These are phyloP conservation scores for Lepilemur ruficaudatus DNA, from an alignment of 2,797 vertebrate genomes.

Conservation along the genomic window DNA sequence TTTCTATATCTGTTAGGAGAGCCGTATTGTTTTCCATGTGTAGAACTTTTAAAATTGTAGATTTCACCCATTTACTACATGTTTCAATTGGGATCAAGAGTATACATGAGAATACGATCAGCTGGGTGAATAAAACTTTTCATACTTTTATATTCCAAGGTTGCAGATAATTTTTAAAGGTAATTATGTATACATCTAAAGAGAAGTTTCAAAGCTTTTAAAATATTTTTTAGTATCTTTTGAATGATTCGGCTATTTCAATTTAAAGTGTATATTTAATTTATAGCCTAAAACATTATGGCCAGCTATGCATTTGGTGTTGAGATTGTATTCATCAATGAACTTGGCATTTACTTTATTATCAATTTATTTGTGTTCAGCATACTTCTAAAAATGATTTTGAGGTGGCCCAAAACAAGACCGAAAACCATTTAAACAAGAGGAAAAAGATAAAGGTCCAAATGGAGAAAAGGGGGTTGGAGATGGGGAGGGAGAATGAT, in stretches of 20 bases:
- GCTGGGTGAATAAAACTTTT: slow-evolving; percentile 14
- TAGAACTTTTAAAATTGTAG: slow-evolving; percentile 33
- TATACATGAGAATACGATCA: background rate
- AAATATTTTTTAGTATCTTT: slow-evolving; percentile 16
- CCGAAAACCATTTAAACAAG: slow-evolving; percentile 12
- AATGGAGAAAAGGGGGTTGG: background rate
- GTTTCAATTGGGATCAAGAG: background rate
- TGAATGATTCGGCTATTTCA: background rate
- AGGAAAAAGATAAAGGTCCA: background rate
- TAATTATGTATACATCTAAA: slow-evolving; percentile 58
- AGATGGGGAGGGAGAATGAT: slow-evolving; percentile 1
- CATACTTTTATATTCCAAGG: slow-evolving; percentile 7
- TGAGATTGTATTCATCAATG: background rate
- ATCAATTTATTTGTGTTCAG: slow-evolving; percentile 3
- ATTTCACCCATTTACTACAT: background rate
- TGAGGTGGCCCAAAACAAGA: background rate
- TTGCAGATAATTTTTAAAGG: slow-evolving; percentile 6
- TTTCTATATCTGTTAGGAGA: background rate
- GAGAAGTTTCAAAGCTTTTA: slow-evolving; percentile 39
- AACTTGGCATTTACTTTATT: background rate
- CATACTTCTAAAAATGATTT: slow-evolving; percentile 49
- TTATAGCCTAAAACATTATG: background rate
- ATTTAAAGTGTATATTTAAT: background rate
- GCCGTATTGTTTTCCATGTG: slow-evolving; percentile 3
- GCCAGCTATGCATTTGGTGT: slow-evolving; percentile 1